Conservation (phyloP, 2,113 vertebrate species). For the Cardinalis cardinalis region DNA sequence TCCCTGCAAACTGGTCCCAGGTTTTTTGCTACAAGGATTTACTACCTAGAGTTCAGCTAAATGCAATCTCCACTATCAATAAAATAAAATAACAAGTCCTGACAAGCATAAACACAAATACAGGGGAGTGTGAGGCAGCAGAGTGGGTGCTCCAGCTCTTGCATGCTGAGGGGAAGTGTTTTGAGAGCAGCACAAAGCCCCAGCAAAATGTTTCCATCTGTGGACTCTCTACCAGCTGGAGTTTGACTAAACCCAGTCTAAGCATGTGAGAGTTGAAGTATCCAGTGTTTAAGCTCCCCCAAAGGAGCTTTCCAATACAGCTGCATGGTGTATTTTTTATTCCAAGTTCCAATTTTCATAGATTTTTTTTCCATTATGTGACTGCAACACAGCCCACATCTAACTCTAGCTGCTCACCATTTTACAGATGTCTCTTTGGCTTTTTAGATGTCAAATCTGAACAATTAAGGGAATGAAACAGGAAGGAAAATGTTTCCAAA, state of each 20-base stretch:
- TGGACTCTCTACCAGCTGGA: neutral
- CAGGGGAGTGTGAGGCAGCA: fast-evolving
- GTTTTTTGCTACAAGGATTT: neutral
- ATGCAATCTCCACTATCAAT: neutral
- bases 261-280: neutral
- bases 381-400: neutral
- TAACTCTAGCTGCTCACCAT: neutral
- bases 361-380: neutral
- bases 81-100: neutral
- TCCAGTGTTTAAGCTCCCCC: neutral
- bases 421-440: neutral
- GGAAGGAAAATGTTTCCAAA: neutral
- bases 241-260: neutral
- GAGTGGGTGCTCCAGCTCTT: neutral
- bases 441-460: neutral
- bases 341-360: neutral
- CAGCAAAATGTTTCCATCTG: neutral
- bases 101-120: neutral
- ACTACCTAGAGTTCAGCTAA: neutral
- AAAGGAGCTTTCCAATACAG: neutral
- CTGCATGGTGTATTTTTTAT: neutral
- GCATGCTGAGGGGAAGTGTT: fast-evolving
- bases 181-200: neutral
- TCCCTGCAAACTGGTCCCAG: fast-evolving
- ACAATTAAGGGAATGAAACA: neutral